phyloP scores from a whole-genome alignment of 1,140 invertebrate species.

The Achroia grisella region DNA sequence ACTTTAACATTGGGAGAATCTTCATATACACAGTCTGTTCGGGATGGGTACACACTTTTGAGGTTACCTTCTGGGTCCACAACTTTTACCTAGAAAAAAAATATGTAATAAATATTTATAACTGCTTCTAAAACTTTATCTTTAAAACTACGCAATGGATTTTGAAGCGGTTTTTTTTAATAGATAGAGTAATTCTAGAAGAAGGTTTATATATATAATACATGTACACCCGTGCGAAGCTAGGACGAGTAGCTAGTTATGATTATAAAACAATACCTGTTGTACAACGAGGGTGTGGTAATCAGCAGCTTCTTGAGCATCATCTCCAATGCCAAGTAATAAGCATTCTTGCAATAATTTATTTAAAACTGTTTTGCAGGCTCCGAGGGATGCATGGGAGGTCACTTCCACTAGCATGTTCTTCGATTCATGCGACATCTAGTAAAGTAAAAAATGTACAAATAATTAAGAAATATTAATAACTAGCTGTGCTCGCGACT shows the following conservation, averaged over 20 bases:
- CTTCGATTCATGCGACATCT: constrained; percentile 78
- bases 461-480: no score
- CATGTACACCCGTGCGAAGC: no score
- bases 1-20: constrained; percentile 52
- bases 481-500: no score
- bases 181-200: no score
- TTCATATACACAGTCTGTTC: constrained; percentile 79
- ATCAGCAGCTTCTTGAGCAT: constrained; percentile 20
- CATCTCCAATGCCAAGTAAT: constrained; percentile 68
- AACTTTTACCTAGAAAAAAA: constrained; percentile 77
- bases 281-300: constrained; percentile 52
- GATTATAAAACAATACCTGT: constrained; percentile 31
- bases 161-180: not conserved
- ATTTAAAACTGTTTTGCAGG: constrained; percentile 82
- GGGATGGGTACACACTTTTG: constrained; percentile 85
- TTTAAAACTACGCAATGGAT: not conserved
- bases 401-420: constrained; percentile 87
- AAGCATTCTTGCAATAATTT: constrained; percentile 78
- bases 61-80: constrained; percentile 80
- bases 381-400: constrained; percentile 77
- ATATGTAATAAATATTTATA: not conserved
- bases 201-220: no score
- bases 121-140: no score
- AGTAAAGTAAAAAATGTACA: constrained; percentile 15
- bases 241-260: no score